Base-by-base conservation (phyloP, 2,797 vertebrate genomes). In the Morelia viridis region DNA sequence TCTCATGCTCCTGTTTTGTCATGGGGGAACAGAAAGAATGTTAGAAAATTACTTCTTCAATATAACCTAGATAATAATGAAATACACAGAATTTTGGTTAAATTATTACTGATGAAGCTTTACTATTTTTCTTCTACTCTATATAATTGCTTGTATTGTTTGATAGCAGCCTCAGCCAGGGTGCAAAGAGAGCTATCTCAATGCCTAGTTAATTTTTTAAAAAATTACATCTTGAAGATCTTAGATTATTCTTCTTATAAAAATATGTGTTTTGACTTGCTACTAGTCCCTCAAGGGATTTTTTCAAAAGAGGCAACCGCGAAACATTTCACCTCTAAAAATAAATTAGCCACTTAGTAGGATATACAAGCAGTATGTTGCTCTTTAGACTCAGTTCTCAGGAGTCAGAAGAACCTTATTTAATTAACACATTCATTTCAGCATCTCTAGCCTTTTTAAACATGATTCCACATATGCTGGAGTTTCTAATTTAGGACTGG, bases 1-100 rank as follows among this genome's bases (percentile, higher is more conserved):
- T 99, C 96, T 99, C 99, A 96, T 99, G 99, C 89, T 99, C 99
- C 99, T 99, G 95, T 95, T 95, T 90, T 94, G 0, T 96, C 50
- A 93, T 95, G 94, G 62, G 94, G 92, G 61, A 80, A 96, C 93
- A 96, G 26, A 95, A 93, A 83, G 19, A 92, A 93, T 5, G 65
- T 28, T 0, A 91, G 76, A 62, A 90, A 95, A 83, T 1, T 91
- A 19, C 8, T 94, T 85, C 89, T 80, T 46, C 83, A 92, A 91
- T 41, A 86, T 41, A 24, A 68, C 31, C n/a, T 7, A 60, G 91
- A 24, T 0, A 90, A 22, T 31, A 58, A 88, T 92, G 92, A 53
- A 19, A 35, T 0, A 90, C 1, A 7, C 4, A 22, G 31, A 88
- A 13, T 83, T 91, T 76, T 5, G 5, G 60, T 87, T 84, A 65